phyloP scores from a whole-genome alignment of 2,113 vertebrate species.

The Phalacrocorax carbo region DNA sequence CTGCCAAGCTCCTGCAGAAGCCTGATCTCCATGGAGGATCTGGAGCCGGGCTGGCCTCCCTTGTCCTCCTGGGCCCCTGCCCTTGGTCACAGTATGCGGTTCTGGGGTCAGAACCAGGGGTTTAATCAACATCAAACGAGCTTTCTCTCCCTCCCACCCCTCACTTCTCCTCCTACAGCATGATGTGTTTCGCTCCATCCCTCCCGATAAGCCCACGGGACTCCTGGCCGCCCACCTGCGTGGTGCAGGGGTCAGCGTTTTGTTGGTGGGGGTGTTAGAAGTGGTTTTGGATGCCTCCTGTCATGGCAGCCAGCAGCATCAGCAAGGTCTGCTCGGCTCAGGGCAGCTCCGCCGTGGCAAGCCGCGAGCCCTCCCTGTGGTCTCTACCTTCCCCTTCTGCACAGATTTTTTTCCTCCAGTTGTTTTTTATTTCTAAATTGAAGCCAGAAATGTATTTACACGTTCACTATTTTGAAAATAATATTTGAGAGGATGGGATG shows the following conservation, averaged over 20 bases:
- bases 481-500: neutral
- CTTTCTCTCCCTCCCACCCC: neutral
- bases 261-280: neutral
- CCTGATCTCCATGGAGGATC: rapidly evolving
- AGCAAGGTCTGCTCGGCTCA: neutral
- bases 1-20: neutral
- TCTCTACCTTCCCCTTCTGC: neutral
- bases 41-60: neutral
- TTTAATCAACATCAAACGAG: neutral
- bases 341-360: rapidly evolving
- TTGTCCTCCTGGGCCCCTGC: neutral
- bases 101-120: neutral
- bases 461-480: neutral
- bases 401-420: neutral
- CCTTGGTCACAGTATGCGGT: rapidly evolving
- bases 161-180: neutral
- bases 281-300: neutral
- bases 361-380: neutral
- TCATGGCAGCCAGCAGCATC: neutral
- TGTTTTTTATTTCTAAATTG: neutral
- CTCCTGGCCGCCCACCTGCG: neutral
- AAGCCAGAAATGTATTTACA: neutral
- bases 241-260: rapidly evolving
- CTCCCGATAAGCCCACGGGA: neutral
- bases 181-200: neutral